These are phyloP conservation scores for Notothenia coriiceps DNA, from an alignment of 2,113 vertebrate genomes.

Conservation along the genomic window DNA sequence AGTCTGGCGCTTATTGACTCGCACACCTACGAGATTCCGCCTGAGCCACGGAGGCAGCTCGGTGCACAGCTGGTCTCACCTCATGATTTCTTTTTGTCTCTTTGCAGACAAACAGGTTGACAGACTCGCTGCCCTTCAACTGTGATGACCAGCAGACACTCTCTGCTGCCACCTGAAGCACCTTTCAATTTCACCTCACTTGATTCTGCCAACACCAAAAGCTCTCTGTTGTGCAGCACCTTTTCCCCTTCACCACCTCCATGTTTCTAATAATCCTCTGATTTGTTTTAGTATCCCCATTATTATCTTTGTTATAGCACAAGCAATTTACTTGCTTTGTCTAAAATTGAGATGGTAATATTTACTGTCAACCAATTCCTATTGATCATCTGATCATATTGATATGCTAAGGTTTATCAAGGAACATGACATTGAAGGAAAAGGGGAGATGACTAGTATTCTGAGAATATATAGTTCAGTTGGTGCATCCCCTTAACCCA, in stretches of 20 bases:
- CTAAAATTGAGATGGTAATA: not conserved
- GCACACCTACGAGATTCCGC: not conserved
- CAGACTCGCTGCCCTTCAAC: constrained; percentile 24
- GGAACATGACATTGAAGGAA: not conserved
- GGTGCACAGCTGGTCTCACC: constrained; percentile 12
- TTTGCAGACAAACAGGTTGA: constrained; percentile 23
- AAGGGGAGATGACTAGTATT: not conserved
- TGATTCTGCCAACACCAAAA: not conserved
- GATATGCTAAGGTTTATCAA: not conserved
- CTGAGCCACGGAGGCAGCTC: constrained; percentile 8
- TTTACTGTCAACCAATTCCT: not conserved
- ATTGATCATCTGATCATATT: not conserved
- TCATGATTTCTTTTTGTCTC: constrained; percentile 26
- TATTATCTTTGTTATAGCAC: not conserved
- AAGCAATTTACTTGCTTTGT: not conserved
- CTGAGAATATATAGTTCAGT: not conserved
- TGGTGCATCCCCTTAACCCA: not conserved
- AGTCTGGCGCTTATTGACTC: not conserved
- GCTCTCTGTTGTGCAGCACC: not conserved
- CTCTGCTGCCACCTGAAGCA: constrained; percentile 25
- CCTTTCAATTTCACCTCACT: constrained; percentile 32
- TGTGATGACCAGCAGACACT: constrained; percentile 7
- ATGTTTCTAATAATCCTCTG: not conserved
- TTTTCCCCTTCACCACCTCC: not conserved
- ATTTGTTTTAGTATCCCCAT: not conserved